phyloP scores from a whole-genome alignment of 2,888 invertebrate genomes.

The Phortica magna region DNA sequence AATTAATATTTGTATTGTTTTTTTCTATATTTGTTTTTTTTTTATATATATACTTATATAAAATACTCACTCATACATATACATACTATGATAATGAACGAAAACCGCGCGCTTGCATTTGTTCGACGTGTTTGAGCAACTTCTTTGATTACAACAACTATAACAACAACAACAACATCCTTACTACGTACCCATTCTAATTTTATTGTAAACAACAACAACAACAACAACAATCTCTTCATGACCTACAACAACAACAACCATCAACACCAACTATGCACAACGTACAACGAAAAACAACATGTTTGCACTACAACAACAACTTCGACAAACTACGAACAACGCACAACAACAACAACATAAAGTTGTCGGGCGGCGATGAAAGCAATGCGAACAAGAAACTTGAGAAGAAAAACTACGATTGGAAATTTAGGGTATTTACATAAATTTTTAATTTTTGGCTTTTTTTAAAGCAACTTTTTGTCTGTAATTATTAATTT shows the following conservation, averaged over 20 bases:
- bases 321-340: too few relatives aligned
- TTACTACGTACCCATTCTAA: not conserved
- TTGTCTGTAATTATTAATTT: not conserved
- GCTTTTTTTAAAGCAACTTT: constrained; percentile 35
- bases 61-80: not conserved
- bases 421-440: constrained; percentile 81
- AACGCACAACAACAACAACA: not conserved
- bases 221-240: not conserved
- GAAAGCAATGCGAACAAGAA: constrained; percentile 74
- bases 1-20: constrained; percentile 17
- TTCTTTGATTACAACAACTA: not conserved
- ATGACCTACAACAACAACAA: not conserved
- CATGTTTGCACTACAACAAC: not conserved
- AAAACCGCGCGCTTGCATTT: not conserved
- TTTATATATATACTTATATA: constrained; percentile 26
- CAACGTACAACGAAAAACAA: not conserved
- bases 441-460: constrained; percentile 46
- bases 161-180: not conserved
- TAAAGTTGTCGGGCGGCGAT: constrained; percentile 76
- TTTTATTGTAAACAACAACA: not conserved
- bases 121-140: not conserved
- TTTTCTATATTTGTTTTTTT: constrained; percentile 4
- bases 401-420: constrained; percentile 78
- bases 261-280: not conserved
- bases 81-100: not conserved